Evolutionary conservation across 2,113 vertebrate species (phyloP).

Genomic region (Phylloscopus trochilus): DNA sequence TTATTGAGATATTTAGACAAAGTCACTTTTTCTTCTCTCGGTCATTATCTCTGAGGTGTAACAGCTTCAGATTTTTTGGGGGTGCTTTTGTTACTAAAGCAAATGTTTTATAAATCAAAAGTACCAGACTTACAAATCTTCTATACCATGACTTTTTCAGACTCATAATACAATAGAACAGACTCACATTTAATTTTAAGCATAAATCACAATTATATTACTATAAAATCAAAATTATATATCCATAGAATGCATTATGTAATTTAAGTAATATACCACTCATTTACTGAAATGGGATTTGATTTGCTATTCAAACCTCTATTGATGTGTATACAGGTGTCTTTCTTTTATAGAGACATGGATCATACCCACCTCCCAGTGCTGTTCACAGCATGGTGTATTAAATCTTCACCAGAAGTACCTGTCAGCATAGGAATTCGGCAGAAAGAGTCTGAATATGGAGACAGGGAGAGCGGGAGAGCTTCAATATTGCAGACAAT

Average conservation of each 20-base stretch:
- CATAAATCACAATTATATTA: background rate
- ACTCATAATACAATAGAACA: background rate
- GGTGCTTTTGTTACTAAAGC: background rate
- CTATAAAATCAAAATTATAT: background rate
- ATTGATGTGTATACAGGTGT: background rate
- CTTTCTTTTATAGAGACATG: background rate
- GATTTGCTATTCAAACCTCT: background rate
- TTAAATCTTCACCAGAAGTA: background rate
- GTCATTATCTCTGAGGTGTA: background rate
- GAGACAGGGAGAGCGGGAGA: background rate
- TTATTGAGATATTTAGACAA: background rate
- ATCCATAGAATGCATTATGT: background rate
- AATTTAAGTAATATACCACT: background rate
- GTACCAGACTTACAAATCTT: background rate
- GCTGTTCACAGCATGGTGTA: background rate
- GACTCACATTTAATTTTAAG: background rate
- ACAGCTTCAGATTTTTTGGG: background rate
- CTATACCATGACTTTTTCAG: background rate
- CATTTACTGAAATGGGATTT: background rate
- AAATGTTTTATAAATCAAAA: background rate
- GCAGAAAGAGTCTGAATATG: background rate
- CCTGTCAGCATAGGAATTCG: background rate
- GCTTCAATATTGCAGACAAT: background rate
- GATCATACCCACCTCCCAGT: background rate
- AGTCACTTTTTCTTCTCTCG: background rate